Percentiles rank a stretch among this genome's conserved stretches.
These are phyloP conservation scores for Riparia riparia DNA, from an alignment of 2,113 vertebrate species.

Conservation along the genomic window DNA sequence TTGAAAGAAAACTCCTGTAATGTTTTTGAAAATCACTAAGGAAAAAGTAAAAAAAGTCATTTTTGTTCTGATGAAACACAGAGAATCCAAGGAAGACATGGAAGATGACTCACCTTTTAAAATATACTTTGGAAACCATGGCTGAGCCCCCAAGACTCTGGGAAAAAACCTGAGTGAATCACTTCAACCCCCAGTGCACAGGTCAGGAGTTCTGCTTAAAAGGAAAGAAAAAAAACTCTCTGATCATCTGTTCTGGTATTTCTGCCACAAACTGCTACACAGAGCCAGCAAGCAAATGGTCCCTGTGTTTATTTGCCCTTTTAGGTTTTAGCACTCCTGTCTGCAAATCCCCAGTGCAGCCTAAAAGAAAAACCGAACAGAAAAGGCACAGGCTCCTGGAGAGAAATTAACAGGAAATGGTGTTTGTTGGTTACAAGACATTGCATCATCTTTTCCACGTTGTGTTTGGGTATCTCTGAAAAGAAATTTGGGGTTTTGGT, in stretches of 20 bases:
- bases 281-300: slow-evolving; percentile 20
- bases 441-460: neutral
- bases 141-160: neutral
- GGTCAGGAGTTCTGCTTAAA: slow-evolving; percentile 27
- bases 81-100: neutral
- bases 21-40: neutral
- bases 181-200: neutral
- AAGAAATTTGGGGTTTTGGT: neutral
- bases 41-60: neutral
- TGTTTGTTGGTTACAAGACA: neutral
- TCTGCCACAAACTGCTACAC: neutral
- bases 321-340: slow-evolving; percentile 3
- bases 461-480: neutral
- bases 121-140: neutral
- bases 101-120: slow-evolving; percentile 9
- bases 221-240: neutral
- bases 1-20: neutral
- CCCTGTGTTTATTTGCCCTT: slow-evolving; percentile 19
- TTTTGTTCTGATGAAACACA: neutral
- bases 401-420: neutral
- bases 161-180: slow-evolving; percentile 13
- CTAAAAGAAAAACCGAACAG: neutral
- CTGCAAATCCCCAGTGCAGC: neutral
- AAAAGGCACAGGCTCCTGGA: neutral
- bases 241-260: slow-evolving; percentile 20